Conservation (phyloP, 2,113 vertebrate species). For the Cisticola juncidis region DNA sequence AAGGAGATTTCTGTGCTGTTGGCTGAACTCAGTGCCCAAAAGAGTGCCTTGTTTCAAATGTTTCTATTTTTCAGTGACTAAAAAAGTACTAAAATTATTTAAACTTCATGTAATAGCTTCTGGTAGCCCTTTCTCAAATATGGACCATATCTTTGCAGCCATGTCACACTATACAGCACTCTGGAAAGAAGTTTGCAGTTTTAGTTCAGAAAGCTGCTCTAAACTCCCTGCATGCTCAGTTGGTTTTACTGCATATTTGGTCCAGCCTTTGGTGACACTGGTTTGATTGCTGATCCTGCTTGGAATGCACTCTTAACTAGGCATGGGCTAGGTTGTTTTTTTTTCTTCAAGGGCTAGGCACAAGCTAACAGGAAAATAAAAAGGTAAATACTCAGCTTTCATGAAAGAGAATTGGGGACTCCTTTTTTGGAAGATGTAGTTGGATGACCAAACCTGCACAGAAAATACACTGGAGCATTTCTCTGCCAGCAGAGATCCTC, state of each 20-base stretch:
- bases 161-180: neutral
- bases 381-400: neutral
- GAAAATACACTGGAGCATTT: neutral
- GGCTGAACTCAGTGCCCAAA: neutral
- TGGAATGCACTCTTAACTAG: neutral
- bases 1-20: neutral
- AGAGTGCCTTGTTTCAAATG: neutral
- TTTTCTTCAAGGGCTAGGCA: neutral
- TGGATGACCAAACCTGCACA: neutral
- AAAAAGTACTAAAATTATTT: neutral
- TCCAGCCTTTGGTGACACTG: neutral
- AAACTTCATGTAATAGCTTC: neutral
- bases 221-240: neutral
- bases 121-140: neutral
- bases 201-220: neutral
- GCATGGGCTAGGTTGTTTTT: neutral
- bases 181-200: neutral
- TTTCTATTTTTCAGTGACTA: neutral
- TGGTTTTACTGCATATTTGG: rapidly evolving
- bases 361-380: neutral
- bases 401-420: neutral
- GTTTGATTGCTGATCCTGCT: neutral
- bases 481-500: neutral
- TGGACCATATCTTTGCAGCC: rapidly evolving
- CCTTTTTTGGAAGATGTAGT: neutral